Base-by-base conservation (phyloP, 2,113 vertebrate species). In the Dicaeum eximium region DNA sequence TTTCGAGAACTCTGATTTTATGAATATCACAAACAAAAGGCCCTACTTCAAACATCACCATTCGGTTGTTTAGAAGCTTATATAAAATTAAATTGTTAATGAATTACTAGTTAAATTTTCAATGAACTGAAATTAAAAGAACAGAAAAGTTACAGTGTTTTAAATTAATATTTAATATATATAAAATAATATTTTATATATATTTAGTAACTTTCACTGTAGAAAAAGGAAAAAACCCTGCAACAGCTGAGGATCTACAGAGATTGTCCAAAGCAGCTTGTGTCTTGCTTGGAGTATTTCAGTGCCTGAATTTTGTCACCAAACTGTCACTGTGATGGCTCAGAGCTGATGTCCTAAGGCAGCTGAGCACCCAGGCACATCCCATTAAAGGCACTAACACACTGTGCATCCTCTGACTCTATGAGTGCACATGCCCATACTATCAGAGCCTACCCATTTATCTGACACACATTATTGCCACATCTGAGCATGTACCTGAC, bases 171-270 rank as follows among this genome's bases (percentile, higher is more conserved):
- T n/a, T n/a, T n/a, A n/a, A n/a, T n/a, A n/a, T n/a, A n/a, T n/a
- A n/a, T n/a, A n/a, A n/a, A n/a, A n/a, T n/a, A n/a, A n/a, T n/a
- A n/a, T 35, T 83, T 80, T 58, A 53, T 24, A 48, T 62, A 10
- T 25, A 35, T 60, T 75, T 72, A 56, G 30, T 31, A 51, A 47
- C 16, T 79, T 79, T 17, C 16, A 30, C 10, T 40, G 8, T 31
- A 72, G n/a, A 77, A 69, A 73, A 78, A 11, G 4, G 3, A 18
- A 80, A 78, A 90, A 75, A 11, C 16, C 19, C 11, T 92, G 30
- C 33, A 78, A 71, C 0, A 0, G 2, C 56, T 86, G 80, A 86
- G 1, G 8, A 30, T 31, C 73, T 71, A 31, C 6, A n/a, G 57
- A 85, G 38, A 66, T 84, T 67, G 86, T 27, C 22, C 51, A 67